Percentiles rank a stretch among this genome's conserved stretches.
Evolutionary conservation across 53 echinoderm and acorn worm genomes (phyloP).

Genomic region (Apostichopus leukothele): DNA sequence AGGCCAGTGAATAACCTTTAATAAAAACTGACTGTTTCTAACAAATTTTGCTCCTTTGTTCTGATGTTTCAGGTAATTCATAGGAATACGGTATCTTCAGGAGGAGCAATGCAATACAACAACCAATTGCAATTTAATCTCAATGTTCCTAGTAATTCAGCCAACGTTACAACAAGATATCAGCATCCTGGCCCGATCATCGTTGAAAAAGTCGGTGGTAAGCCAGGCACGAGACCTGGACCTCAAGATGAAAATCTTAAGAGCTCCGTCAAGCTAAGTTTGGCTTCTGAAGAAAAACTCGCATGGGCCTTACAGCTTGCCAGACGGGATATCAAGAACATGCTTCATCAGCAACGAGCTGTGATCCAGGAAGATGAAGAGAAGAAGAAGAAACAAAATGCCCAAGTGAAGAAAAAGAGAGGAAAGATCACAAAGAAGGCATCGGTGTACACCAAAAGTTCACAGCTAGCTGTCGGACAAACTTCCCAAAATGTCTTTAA

Average conservation of each 20-base stretch:
- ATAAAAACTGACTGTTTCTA: not conserved
- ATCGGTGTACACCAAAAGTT: not conserved
- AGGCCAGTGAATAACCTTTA: too few relatives aligned
- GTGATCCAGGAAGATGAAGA: constrained; percentile 10
- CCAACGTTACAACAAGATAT: constrained; percentile 65
- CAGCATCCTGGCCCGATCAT: constrained; percentile 85
- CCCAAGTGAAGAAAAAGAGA: constrained; percentile 40
- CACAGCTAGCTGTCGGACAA: constrained; percentile 6
- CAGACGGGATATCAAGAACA: constrained; percentile 83
- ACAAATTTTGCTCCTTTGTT: not conserved
- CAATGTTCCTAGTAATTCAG: constrained; percentile 64
- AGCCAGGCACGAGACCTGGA: not conserved
- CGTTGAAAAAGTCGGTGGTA: constrained; percentile 70
- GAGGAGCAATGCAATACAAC: constrained; percentile 43
- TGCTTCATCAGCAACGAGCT: constrained; percentile 50
- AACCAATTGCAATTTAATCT: constrained; percentile 95
- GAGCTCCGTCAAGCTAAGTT: constrained; percentile 61
- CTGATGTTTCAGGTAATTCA: not conserved
- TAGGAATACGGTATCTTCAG: too few relatives aligned
- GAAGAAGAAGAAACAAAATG: constrained; percentile 45
- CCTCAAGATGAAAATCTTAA: not conserved
- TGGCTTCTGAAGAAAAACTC: constrained; percentile 78
- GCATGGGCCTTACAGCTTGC: constrained; percentile 79
- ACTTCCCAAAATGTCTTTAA: constrained; percentile 36
- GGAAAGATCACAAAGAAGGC: constrained; percentile 11